These are phyloP conservation scores for Cygnus olor DNA, from an alignment of 2,797 vertebrate genomes.

Conservation along the genomic window DNA sequence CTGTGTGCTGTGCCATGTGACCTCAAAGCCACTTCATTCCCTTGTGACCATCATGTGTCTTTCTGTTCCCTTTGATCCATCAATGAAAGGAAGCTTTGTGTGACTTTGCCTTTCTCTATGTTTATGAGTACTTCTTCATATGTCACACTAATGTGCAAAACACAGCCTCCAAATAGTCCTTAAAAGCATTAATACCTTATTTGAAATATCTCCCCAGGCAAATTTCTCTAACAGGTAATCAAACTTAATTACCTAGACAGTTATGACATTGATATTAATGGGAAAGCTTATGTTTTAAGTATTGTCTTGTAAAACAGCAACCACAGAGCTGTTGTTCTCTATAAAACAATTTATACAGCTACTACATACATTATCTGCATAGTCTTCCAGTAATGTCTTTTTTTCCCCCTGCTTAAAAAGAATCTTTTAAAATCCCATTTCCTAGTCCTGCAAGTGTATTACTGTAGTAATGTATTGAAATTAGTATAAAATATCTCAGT, in stretches of 20 bases:
- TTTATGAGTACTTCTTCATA: not conserved
- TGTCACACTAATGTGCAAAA: not conserved
- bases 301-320: not conserved
- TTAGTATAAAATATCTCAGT: not conserved
- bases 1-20: not conserved
- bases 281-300: not conserved
- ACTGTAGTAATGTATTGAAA: not conserved
- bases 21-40: conserved; percentile 1
- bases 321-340: not conserved
- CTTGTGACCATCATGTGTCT: conserved; percentile 37
- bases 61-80: not conserved
- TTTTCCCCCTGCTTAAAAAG: not conserved
- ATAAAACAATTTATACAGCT: not conserved
- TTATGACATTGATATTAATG: not conserved
- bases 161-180: not conserved
- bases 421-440: not conserved
- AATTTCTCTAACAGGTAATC: not conserved
- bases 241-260: not conserved
- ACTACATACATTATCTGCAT: not conserved
- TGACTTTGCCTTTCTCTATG: not conserved
- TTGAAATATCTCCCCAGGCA: not conserved
- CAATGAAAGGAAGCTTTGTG: not conserved
- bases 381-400: not conserved
- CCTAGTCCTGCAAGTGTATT: not conserved
- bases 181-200: not conserved